Evolutionary conservation across 2,888 invertebrate species (phyloP).

Genomic region (Lypha dubia): DNA sequence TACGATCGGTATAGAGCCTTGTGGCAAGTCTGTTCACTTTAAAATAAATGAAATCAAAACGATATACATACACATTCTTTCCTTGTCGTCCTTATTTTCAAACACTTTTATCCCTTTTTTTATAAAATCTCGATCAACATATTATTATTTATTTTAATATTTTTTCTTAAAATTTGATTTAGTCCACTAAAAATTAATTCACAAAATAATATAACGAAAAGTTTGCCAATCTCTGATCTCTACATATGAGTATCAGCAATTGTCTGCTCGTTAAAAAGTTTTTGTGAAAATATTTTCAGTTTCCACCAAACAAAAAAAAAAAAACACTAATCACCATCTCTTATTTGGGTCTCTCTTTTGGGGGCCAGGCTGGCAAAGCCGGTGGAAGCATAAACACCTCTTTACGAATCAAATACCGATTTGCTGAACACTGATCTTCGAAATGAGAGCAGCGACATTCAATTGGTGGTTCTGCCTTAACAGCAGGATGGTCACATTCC

Average conservation of each 20-base stretch:
- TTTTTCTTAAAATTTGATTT: background rate
- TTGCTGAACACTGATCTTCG: constrained; percentile 3
- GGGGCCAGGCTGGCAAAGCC: constrained; percentile 48
- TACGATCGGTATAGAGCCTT: no score
- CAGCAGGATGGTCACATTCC: constrained; percentile 12
- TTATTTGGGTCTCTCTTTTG: constrained; percentile 48
- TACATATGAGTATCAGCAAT: background rate
- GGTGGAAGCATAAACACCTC: constrained; percentile 26
- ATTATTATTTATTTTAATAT: background rate
- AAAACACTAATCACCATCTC: background rate
- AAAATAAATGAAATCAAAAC: no score
- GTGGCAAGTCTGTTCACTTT: no score
- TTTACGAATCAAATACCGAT: constrained; percentile 3
- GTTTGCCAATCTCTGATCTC: background rate
- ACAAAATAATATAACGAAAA: constrained; percentile 27
- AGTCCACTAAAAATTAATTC: constrained; percentile 6
- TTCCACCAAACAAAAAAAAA: no score
- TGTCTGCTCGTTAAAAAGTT: no score
- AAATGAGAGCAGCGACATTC: constrained; percentile 38
- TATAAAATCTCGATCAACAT: background rate
- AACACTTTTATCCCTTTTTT: background rate
- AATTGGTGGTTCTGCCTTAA: background rate
- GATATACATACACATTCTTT: no score
- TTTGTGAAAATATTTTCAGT: background rate
- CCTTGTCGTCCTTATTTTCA: background rate